These are phyloP conservation scores for Paedocypris micromegethes DNA, from an alignment of 2,797 vertebrate species.

Conservation along the genomic window DNA sequence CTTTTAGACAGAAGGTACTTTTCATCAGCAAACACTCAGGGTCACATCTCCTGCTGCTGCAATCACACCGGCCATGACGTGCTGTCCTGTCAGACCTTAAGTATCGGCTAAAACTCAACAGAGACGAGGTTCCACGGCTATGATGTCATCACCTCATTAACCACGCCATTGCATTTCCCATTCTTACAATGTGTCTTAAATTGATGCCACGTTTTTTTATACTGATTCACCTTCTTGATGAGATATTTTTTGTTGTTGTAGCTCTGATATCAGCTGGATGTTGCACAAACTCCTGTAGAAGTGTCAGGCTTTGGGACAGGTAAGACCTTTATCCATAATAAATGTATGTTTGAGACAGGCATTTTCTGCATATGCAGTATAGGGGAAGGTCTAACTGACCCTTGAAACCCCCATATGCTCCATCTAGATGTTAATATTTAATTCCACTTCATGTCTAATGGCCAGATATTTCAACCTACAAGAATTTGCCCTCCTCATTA, in stretches of 20 bases:
- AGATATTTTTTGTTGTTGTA: conserved; percentile 33
- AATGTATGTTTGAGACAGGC: not conserved
- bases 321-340: conserved; percentile 23
- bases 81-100: conserved; percentile 18
- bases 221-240: not conserved
- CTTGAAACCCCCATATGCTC: conserved; percentile 41
- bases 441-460: conserved; percentile 51
- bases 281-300: conserved; percentile 55
- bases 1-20: conserved; percentile 34
- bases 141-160: too few species aligned
- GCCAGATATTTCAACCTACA: conserved; percentile 51
- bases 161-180: too few species aligned
- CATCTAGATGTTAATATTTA: conserved; percentile 57
- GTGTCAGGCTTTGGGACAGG: conserved; percentile 59
- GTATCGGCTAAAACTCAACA: not conserved
- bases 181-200: too few species aligned
- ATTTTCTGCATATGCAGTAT: not conserved
- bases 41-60: conserved; percentile 35
- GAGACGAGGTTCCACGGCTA: too few species aligned
- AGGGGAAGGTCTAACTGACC: conserved; percentile 5
- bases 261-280: conserved; percentile 55
- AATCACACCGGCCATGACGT: conserved; percentile 23
- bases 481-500: conserved; percentile 43
- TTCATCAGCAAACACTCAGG: conserved; percentile 36
- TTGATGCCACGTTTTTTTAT: too few species aligned